These are phyloP conservation scores for Nemapogon koenigi DNA, from an alignment of 2,888 invertebrate species.

Conservation along the genomic window DNA sequence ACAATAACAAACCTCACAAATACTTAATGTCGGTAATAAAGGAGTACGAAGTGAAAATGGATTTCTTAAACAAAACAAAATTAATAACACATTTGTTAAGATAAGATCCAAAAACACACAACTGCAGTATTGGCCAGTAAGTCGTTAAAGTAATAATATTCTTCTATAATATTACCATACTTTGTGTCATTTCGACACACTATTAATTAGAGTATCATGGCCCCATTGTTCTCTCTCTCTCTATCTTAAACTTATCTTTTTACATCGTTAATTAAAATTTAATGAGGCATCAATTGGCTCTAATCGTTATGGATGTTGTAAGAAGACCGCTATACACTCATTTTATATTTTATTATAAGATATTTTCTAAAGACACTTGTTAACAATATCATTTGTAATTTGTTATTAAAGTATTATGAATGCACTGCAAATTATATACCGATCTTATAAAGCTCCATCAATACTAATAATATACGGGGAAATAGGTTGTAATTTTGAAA, in stretches of 20 bases:
- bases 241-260: constrained; percentile 16
- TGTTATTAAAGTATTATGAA: too few relatives aligned
- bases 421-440: too few relatives aligned
- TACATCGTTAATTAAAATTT: constrained; percentile 22
- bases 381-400: too few relatives aligned
- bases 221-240: constrained; percentile 8
- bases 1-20: too few relatives aligned
- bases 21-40: too few relatives aligned
- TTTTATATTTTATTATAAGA: too few relatives aligned
- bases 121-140: constrained; percentile 7
- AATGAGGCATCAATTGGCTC: constrained; percentile 12
- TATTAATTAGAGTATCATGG: constrained; percentile 3
- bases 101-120: constrained; percentile 9
- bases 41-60: too few relatives aligned
- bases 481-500: too few relatives aligned
- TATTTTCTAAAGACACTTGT: too few relatives aligned
- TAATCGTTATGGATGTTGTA: constrained; percentile 6
- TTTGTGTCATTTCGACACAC: constrained; percentile 11
- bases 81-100: constrained; percentile 6
- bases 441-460: too few relatives aligned
- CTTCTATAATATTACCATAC: constrained; percentile 2
- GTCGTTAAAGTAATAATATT: constrained; percentile 9
- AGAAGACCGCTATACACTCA: too few relatives aligned
- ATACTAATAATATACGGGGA: too few relatives aligned
- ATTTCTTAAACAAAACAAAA: constrained; percentile 1